Percentiles rank a stretch among this genome's conserved stretches.
Conservation (phyloP, 2,888 invertebrate genomes). For the Ceratothoa steindachneri region DNA sequence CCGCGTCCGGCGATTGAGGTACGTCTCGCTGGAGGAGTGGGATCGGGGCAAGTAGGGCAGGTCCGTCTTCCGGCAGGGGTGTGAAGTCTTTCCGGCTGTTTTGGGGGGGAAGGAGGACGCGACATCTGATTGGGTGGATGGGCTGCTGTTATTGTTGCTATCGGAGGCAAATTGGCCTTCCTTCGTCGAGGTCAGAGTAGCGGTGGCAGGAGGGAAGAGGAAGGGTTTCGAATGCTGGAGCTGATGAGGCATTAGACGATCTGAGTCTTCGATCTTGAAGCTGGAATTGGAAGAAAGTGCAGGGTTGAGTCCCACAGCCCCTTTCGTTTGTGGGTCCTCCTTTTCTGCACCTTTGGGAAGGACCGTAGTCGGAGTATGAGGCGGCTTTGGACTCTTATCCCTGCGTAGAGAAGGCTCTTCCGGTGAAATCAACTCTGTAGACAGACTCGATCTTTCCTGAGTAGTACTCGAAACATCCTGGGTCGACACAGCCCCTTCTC, state of each 20-base stretch:
- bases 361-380: background rate
- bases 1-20: constrained; percentile 35
- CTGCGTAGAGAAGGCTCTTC: background rate
- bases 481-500: background rate
- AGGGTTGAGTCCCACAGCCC: background rate
- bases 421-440: background rate
- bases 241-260: background rate
- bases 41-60: constrained; percentile 28
- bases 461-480: background rate
- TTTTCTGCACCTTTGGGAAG: background rate
- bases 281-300: background rate
- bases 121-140: background rate
- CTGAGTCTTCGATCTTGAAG: background rate
- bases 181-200: background rate
- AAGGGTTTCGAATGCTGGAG: background rate
- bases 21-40: constrained; percentile 44
- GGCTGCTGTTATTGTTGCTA: background rate
- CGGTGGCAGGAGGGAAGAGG: background rate
- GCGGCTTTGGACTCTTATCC: background rate
- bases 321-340: background rate
- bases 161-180: too few relatives aligned
- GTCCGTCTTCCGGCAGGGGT: background rate
- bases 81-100: background rate
- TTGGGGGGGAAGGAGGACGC: background rate
- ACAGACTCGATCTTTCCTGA: background rate